These are phyloP conservation scores for Erannis defoliaria DNA, from an alignment of 2,888 invertebrate species.

Conservation along the genomic window DNA sequence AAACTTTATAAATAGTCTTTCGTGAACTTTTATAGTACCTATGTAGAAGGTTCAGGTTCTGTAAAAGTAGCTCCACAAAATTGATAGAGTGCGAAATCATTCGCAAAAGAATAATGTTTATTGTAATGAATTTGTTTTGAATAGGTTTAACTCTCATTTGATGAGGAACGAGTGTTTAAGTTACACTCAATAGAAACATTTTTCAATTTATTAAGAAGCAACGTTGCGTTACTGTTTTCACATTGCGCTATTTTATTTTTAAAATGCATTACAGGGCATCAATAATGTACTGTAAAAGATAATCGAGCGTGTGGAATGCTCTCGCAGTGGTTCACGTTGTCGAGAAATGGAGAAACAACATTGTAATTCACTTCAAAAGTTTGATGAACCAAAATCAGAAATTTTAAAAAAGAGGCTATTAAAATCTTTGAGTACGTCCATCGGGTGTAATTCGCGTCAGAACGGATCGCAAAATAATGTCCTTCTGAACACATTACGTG, in stretches of 20 bases:
- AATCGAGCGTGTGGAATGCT: constrained; percentile 76
- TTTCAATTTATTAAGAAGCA: constrained; percentile 44
- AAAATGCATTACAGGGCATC: constrained; percentile 76
- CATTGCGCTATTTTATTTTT: constrained; percentile 78
- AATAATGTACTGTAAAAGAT: constrained; percentile 74
- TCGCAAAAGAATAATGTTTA: constrained; percentile 72
- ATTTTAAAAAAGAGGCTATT: constrained; percentile 84
- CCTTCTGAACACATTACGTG: constrained; percentile 79
- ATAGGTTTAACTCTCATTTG: constrained; percentile 38
- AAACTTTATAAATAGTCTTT: constrained; percentile 69
- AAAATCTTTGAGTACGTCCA: constrained; percentile 70
- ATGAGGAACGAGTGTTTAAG: background rate
- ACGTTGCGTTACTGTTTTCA: constrained; percentile 61
- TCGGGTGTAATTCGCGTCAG: constrained; percentile 66
- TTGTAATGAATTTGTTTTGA: constrained; percentile 49
- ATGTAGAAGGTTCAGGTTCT: constrained; percentile 80
- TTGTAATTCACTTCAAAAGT: constrained; percentile 84
- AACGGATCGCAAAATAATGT: constrained; percentile 78
- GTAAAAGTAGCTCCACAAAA: constrained; percentile 83
- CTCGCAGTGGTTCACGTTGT: constrained; percentile 65
- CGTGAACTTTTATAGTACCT: constrained; percentile 70
- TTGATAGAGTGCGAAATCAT: constrained; percentile 75
- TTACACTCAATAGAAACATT: constrained; percentile 23
- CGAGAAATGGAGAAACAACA: constrained; percentile 84
- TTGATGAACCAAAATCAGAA: constrained; percentile 82